Conservation (phyloP, 2,797 vertebrate genomes). For the Clarias fuscus region DNA sequence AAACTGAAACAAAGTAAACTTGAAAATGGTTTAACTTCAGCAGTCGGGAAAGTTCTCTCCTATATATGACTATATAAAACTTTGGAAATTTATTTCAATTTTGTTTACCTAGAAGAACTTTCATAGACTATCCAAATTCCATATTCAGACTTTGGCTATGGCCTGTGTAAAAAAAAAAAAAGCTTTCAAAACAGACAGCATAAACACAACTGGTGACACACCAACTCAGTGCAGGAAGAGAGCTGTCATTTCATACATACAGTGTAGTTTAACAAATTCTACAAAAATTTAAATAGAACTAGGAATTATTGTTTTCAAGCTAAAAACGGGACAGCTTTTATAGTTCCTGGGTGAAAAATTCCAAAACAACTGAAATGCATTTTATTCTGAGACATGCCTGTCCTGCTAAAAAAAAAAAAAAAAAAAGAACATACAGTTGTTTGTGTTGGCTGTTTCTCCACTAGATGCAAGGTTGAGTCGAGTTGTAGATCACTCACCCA, state of each 20-base stretch:
- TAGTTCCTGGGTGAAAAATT: constrained; percentile 15
- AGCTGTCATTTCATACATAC: neutral
- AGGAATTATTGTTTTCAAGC: constrained; percentile 14
- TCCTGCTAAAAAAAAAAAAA: neutral
- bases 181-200: neutral
- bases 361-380: constrained; percentile 3
- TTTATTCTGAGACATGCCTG: constrained; percentile 14
- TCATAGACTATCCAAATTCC: neutral
- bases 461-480: constrained; percentile 21
- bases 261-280: constrained; percentile 1
- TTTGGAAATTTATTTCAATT: constrained; percentile 2
- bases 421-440: constrained; percentile 24
- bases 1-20: neutral
- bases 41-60: neutral
- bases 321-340: neutral
- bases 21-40: constrained; percentile 9
- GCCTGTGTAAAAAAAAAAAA: neutral
- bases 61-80: neutral
- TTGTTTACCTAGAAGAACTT: constrained; percentile 18
- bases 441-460: constrained; percentile 29
- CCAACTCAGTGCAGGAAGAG: neutral
- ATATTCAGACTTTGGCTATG: neutral
- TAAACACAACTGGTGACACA: constrained; percentile 10
- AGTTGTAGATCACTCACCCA: constrained; percentile 40
- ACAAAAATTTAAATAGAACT: constrained; percentile 15